A percentile compares a stretch with the other conserved stretches of the same genome.
These are phyloP conservation scores for Buphagus erythrorhynchus DNA, from an alignment of 2,797 vertebrate species.

Conservation along the genomic window DNA sequence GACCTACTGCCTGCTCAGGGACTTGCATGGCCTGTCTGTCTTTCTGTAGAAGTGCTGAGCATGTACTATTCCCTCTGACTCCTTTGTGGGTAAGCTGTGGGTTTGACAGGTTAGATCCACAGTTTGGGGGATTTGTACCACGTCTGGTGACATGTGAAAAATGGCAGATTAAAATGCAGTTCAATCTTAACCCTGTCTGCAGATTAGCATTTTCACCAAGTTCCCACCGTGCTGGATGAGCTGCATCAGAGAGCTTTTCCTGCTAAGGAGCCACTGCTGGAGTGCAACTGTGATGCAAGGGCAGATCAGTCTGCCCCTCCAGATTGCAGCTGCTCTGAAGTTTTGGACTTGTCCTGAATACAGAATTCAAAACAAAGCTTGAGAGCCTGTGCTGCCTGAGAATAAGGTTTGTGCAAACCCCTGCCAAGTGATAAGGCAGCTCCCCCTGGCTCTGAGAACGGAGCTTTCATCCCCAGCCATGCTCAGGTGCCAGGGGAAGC, in stretches of 20 bases:
- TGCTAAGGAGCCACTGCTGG: not conserved
- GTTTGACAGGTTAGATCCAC: not conserved
- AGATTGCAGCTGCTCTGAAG: conserved; percentile 11
- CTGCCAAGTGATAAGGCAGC: not conserved
- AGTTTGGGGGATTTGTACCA: not conserved
- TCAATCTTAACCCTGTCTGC: not conserved
- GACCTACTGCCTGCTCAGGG: not conserved
- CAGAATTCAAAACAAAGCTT: conserved; percentile 1
- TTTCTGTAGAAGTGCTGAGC: not conserved
- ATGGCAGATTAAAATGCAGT: not conserved
- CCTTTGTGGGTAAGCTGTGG: not conserved
- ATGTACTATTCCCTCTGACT: not conserved
- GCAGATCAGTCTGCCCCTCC: conserved; percentile 19
- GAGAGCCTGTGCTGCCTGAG: not conserved
- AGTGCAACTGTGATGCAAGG: not conserved
- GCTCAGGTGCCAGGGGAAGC: not conserved
- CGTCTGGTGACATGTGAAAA: not conserved
- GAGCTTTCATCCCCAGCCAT: not conserved
- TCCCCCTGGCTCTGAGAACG: not conserved
- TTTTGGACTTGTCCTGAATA: conserved; percentile 23
- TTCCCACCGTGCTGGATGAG: not conserved
- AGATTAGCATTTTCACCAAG: conserved; percentile 6
- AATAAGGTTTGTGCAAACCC: not conserved
- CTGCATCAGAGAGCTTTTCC: not conserved
- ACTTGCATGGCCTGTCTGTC: not conserved